phyloP scores from a whole-genome alignment of 2,888 invertebrate species.

The Hydropsyche betteni region DNA sequence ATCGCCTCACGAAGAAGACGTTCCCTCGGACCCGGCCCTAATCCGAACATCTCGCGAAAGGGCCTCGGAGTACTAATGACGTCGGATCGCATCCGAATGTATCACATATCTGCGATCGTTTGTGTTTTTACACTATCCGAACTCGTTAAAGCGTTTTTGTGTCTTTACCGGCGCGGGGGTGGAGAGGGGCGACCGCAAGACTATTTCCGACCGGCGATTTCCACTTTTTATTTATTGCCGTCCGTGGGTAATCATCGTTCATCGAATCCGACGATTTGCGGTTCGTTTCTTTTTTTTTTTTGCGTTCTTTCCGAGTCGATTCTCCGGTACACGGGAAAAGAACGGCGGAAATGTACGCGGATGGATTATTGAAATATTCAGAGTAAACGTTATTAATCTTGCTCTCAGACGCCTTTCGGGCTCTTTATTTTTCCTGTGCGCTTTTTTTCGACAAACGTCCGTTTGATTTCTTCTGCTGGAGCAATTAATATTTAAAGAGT shows the following conservation, averaged over 20 bases:
- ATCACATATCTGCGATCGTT: not conserved
- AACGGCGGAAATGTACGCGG: too few species aligned
- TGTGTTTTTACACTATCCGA: not conserved
- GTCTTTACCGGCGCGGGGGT: not conserved
- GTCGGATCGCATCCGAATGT: slow-evolving; percentile 7
- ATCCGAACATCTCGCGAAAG: not conserved
- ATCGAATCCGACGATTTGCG: slow-evolving; percentile 12
- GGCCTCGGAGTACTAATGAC: not conserved
- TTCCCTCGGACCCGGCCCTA: not conserved
- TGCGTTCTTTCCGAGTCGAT: too few species aligned
- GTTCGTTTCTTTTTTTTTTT: not conserved
- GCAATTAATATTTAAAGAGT: too few species aligned
- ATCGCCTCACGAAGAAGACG: too few species aligned
- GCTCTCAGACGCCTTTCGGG: too few species aligned
- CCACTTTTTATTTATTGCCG: slow-evolving; percentile 26
- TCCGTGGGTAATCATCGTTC: slow-evolving; percentile 17
- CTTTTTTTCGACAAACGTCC: too few species aligned
- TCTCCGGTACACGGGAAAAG: too few species aligned
- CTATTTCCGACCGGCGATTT: slow-evolving; percentile 24
- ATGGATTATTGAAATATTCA: too few species aligned
- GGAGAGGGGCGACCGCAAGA: not conserved
- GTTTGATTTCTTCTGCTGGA: too few species aligned
- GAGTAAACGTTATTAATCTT: too few species aligned
- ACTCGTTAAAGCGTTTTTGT: slow-evolving; percentile 23
- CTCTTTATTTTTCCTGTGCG: too few species aligned